phyloP scores from a whole-genome alignment of 1,140 invertebrate species.

The Drosophila nannoptera region DNA sequence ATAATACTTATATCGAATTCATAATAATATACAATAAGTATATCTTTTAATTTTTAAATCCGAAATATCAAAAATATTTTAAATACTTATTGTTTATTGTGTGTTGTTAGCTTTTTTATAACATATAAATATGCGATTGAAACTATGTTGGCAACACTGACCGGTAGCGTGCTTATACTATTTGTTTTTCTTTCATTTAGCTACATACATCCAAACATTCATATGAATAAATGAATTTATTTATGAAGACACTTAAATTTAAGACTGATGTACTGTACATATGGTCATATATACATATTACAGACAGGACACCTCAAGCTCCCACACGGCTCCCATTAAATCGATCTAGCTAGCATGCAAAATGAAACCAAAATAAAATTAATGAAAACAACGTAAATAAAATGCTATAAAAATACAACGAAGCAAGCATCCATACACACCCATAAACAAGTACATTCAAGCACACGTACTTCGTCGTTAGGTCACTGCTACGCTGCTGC shows the following conservation, averaged over 20 bases:
- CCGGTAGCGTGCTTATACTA: slow-evolving; percentile 31
- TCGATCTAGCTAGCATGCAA: slow-evolving; percentile 74
- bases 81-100: too few species aligned
- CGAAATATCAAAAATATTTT: too few species aligned
- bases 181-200: slow-evolving; percentile 28
- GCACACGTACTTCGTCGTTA: slow-evolving; percentile 43
- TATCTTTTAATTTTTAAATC: too few species aligned
- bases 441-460: slow-evolving; percentile 34
- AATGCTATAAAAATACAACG: slow-evolving; percentile 60
- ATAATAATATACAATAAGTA: not conserved
- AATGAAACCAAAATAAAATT: slow-evolving; percentile 76
- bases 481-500: slow-evolving; percentile 57
- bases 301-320: slow-evolving; percentile 21
- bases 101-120: too few species aligned
- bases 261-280: slow-evolving; percentile 10
- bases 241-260: slow-evolving; percentile 12
- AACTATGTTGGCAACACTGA: slow-evolving; percentile 31
- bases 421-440: slow-evolving; percentile 61
- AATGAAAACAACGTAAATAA: slow-evolving; percentile 67
- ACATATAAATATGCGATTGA: slow-evolving; percentile 19
- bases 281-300: slow-evolving; percentile 6
- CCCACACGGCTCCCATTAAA: slow-evolving; percentile 67
- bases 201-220: not conserved
- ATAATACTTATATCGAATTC: too few species aligned
- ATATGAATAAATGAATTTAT: slow-evolving; percentile 3